Evolutionary conservation across 2,888 invertebrate genomes (phyloP), one percentile per base, ranked within the genome.

Genomic region (Sarcophaga caerulescens): DNA sequence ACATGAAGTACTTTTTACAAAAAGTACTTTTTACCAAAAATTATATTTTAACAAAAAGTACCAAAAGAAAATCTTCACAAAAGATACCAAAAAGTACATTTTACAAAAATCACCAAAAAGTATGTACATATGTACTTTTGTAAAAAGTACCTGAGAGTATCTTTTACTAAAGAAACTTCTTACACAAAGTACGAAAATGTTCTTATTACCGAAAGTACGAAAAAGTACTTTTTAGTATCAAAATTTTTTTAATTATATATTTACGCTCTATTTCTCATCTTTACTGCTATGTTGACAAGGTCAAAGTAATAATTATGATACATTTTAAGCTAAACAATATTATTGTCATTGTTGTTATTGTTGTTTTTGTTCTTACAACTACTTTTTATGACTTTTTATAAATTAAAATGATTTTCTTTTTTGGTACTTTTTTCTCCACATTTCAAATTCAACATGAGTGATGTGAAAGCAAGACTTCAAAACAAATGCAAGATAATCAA

Each of bases 251-350:
- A n/a, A 14, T 25, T 52, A 17, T 0, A 19, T 12, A n/a, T 60
- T 17, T 57, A 6, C n/a, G 47, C 79, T 80, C 63, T 11, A 47
- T 19, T 23, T 47, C 1, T 52, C 2, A 1, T 0, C 84, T 47
- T 3, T 35, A 6, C 84, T 84, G 69, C 79, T 8, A 63, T 70
- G 70, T 75, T 66, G 47, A 8, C 79, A 84, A 84, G 79, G 84
- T 84, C 84, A 84, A 84, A 84, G 65, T 80, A 84, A 84, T 84
- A 84, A 84, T 84, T 84, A 84, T 84, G 70, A 84, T 75, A 76
- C 71, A 77, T 77, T 74, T 79, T 84, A 69, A 74, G 78, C 74
- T 57, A 63, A 76, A 74, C 66, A 87, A 71, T 82, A 70, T 70
- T 21, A 73, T 70, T n/a, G 19, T 10, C 57, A 57, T 17, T 19